These are phyloP conservation scores for Sussaba pulchella DNA, from an alignment of 2,888 invertebrate species.

Conservation along the genomic window DNA sequence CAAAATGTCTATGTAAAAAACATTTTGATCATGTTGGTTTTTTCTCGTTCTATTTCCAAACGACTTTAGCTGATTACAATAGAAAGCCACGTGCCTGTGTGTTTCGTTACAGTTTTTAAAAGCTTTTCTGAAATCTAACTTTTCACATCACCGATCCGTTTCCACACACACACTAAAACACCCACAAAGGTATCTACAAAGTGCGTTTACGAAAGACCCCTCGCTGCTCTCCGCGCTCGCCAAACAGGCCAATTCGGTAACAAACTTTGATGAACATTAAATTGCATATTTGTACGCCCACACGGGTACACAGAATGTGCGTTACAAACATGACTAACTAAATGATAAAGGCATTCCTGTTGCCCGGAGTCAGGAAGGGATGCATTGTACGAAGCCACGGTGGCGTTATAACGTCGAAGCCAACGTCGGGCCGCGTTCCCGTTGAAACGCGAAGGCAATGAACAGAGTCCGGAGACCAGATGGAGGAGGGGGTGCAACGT, in stretches of 20 bases:
- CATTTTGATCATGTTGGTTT: too few relatives aligned
- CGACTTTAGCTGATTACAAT: too few relatives aligned
- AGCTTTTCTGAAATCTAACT: neutral
- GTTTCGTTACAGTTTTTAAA: too few relatives aligned
- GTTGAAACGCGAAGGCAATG: slow-evolving; percentile 17
- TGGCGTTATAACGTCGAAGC: slow-evolving; percentile 44
- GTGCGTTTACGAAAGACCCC: too few relatives aligned
- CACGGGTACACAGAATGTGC: slow-evolving; percentile 13
- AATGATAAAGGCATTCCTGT: slow-evolving; percentile 60
- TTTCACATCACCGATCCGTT: neutral
- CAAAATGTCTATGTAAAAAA: too few relatives aligned
- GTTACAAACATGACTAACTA: slow-evolving; percentile 4
- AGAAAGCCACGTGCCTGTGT: too few relatives aligned
- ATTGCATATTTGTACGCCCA: slow-evolving; percentile 12
- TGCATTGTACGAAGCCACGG: slow-evolving; percentile 50
- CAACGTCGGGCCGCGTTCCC: slow-evolving; percentile 29
- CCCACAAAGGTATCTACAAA: too few relatives aligned
- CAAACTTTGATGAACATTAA: slow-evolving; percentile 15
- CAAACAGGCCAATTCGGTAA: slow-evolving; percentile 3
- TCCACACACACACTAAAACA: neutral
- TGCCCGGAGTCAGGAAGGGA: slow-evolving; percentile 43
- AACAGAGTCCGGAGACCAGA: slow-evolving; percentile 28
- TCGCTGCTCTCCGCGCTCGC: neutral
- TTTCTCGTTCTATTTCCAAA: too few relatives aligned
- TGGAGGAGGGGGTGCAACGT: slow-evolving; percentile 36